These are phyloP conservation scores for Petrocephalus sullivani DNA, from an alignment of 2,797 vertebrate genomes.

Conservation along the genomic window DNA sequence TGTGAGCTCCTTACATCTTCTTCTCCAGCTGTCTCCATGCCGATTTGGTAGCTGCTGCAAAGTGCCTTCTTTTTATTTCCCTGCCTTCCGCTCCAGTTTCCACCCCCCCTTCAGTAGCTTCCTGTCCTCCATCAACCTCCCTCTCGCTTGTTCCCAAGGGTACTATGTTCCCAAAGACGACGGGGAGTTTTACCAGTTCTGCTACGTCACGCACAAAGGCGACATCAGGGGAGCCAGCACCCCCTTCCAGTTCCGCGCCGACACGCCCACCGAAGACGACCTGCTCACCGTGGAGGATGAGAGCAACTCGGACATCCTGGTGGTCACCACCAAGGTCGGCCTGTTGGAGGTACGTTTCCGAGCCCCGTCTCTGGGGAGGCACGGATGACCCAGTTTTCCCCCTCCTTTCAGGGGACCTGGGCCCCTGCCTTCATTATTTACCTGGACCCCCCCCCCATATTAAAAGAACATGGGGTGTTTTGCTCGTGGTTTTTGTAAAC, in stretches of 20 bases:
- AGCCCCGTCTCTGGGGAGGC: background rate
- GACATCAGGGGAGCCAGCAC: constrained; percentile 97
- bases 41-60: background rate
- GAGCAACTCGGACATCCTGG: constrained; percentile 92
- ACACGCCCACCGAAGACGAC: constrained; percentile 86
- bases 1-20: background rate
- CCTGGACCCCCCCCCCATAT: background rate
- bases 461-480: background rate
- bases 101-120: background rate
- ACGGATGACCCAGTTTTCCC: background rate
- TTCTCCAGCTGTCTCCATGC: background rate
- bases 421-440: background rate
- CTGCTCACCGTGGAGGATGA: constrained; percentile 92
- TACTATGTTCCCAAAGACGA: constrained; percentile 97
- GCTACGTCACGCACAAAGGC: constrained; percentile 90
- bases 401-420: background rate
- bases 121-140: background rate
- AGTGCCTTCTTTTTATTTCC: background rate
- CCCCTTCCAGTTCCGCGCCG: constrained; percentile 88
- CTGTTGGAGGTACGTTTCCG: constrained; percentile 79
- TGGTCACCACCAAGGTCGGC: constrained; percentile 91
- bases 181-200: constrained; percentile 98
- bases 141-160: constrained; percentile 54
- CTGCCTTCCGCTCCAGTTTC: too few species aligned
- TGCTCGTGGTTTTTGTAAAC: background rate